These are phyloP conservation scores for Diplazon laetatorius DNA, from an alignment of 2,888 invertebrate genomes.

Conservation along the genomic window DNA sequence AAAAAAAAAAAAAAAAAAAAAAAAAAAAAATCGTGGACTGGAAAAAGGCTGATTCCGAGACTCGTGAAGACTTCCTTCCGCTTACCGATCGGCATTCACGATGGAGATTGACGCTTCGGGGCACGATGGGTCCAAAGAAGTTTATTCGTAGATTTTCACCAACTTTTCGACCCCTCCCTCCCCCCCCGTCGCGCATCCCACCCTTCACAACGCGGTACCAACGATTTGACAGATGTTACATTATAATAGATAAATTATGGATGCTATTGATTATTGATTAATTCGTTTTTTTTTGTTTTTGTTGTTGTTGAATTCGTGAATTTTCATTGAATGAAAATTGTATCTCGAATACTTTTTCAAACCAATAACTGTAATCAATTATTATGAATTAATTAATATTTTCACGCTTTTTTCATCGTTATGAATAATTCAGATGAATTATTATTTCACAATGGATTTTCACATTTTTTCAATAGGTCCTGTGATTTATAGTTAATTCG, in stretches of 20 bases:
- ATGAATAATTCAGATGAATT: too few relatives aligned
- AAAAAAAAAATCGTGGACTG: slow-evolving; percentile 19
- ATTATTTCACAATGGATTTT: too few relatives aligned
- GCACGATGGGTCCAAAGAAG: not conserved
- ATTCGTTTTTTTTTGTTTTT: too few relatives aligned
- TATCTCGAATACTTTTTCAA: too few relatives aligned
- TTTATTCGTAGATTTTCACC: not conserved
- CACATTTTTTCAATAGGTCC: too few relatives aligned
- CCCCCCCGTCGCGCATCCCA: too few relatives aligned
- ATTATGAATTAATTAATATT: too few relatives aligned
- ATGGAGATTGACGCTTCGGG: slow-evolving; percentile 1
- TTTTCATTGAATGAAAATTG: too few relatives aligned
- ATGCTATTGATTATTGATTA: slow-evolving; percentile 30
- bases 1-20: not conserved
- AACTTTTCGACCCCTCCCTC: too few relatives aligned
- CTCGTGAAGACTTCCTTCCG: slow-evolving; percentile 53
- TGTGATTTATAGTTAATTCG: too few relatives aligned
- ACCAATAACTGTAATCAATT: too few relatives aligned
- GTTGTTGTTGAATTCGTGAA: not conserved
- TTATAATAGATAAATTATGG: slow-evolving; percentile 44
- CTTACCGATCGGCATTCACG: slow-evolving; percentile 32
- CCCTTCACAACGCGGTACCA: not conserved
- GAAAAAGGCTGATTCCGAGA: slow-evolving; percentile 27
- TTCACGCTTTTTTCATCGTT: too few relatives aligned
- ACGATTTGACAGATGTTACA: slow-evolving; percentile 38